Evolutionary conservation across 2,888 invertebrate species (phyloP), one percentile per base, ranked within the genome.

Genomic region (Scelioninae gen. 1): DNA sequence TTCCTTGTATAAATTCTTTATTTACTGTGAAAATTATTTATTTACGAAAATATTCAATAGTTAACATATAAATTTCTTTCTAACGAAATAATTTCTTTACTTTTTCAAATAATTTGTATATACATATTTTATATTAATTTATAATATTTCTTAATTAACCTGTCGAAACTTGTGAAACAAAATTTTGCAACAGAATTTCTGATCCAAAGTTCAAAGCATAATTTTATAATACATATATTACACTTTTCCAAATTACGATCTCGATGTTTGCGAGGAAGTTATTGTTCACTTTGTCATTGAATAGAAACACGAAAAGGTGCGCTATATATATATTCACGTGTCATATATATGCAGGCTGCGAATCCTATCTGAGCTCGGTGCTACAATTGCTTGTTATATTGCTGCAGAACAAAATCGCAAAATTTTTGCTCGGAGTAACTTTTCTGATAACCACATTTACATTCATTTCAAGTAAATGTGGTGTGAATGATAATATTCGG

Each of bases 311-410:
- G 62, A 23, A 62, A 47, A 47, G 45, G 15, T 62, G 11, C 32
- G 10, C 13, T 62, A 47, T 31, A 47, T 29, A 31, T 62, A 38
- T 23, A 23, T 23, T 23, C 51, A 34, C 34, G 23, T 65, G 65
- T 34, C 38, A 65, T 34, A 23, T 16, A 23, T 23, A 23, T 23
- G 23, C 23, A 23, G 23, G 2, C 23, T 2, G 65, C 49, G 51
- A 16, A 65, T 65, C 51, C 62, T 31, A 31, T 34, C 16, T 40
- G 31, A 49, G 43, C 38, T 53, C 13, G 38, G 15, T 55, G 15
- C 55, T 68, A 32, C 34, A 55, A 68, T 68, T 68, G 68, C 43
- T 68, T 68, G 40, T 68, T 68, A 68, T 7, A n/a, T 45, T 65
- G 23, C 65, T 38, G 51, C 38, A 51, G 29, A 51, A 51, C 65